A percentile compares a stretch with the other conserved stretches of the same genome.
Evolutionary conservation across 2,888 invertebrate genomes (phyloP).

Genomic region (Marronus borbonicus): DNA sequence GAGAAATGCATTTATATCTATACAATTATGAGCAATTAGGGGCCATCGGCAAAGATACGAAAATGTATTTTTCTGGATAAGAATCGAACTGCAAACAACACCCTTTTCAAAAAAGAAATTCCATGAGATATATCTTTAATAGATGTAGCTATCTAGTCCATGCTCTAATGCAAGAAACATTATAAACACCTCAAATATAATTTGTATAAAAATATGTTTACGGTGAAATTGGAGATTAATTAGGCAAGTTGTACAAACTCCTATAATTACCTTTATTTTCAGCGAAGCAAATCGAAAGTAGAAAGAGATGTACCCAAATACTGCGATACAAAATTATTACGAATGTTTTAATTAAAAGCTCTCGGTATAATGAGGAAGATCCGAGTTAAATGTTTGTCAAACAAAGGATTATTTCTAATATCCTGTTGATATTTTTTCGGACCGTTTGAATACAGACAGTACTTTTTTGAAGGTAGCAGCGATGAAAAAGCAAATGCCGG

Average conservation of each 20-base stretch:
- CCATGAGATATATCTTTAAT: too few relatives aligned
- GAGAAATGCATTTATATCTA: too few relatives aligned
- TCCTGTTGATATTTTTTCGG: slow-evolving; percentile 29
- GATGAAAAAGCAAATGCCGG: slow-evolving; percentile 6
- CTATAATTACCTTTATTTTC: slow-evolving; percentile 5
- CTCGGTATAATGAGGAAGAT: slow-evolving; percentile 27
- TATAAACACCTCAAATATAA: too few relatives aligned
- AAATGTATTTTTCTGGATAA: too few relatives aligned
- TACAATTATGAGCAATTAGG: too few relatives aligned
- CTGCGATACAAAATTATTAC: slow-evolving; percentile 22
- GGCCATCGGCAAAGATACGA: too few relatives aligned
- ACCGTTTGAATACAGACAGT: slow-evolving; percentile 15
- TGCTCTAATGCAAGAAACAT: too few relatives aligned
- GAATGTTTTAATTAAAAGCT: slow-evolving; percentile 41
- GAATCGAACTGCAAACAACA: too few relatives aligned
- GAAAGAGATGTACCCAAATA: not conserved
- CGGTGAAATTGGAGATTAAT: not conserved
- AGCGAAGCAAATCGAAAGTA: not conserved
- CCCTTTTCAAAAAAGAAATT: too few relatives aligned
- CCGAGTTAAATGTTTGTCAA: slow-evolving; percentile 10
- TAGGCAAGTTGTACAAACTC: not conserved
- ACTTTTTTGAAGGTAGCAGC: not conserved
- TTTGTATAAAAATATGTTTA: not conserved
- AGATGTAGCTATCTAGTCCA: too few relatives aligned
- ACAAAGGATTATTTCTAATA: slow-evolving; percentile 34